A percentile compares a stretch with the other conserved stretches of the same genome.
phyloP scores from a whole-genome alignment of 2,888 invertebrate species.

The Eristalinus aeneus region DNA sequence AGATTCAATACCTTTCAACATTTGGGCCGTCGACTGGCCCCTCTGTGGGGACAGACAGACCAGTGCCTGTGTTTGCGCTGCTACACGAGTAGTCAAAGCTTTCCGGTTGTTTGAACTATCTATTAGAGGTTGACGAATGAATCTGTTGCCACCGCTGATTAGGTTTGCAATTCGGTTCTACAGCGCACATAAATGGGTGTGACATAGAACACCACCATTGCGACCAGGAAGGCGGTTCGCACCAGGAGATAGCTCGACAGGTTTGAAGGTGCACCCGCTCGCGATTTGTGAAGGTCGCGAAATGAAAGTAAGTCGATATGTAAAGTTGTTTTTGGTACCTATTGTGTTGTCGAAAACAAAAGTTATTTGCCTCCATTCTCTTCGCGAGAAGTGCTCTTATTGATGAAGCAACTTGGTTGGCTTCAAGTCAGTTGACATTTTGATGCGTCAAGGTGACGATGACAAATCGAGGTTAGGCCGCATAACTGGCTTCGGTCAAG shows the following conservation, averaged over 20 bases:
- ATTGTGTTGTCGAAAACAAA: background rate
- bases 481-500: background rate
- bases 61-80: background rate
- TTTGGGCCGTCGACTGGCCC: conserved; percentile 13
- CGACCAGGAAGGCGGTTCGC: background rate
- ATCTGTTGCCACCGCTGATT: background rate
- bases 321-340: background rate
- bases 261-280: background rate
- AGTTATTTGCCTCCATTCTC: background rate
- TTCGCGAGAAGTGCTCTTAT: background rate
- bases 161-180: background rate
- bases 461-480: background rate
- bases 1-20: conserved; percentile 40
- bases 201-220: background rate
- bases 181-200: background rate
- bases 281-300: background rate
- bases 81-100: background rate
- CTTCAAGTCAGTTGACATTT: background rate
- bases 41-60: background rate
- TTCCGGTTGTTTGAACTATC: background rate
- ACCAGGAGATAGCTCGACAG: background rate
- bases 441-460: background rate
- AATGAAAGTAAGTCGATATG: background rate
- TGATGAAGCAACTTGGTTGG: background rate
- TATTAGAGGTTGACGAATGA: background rate